phyloP scores from a whole-genome alignment of 2,113 vertebrate species.

The Catharus minimus region DNA sequence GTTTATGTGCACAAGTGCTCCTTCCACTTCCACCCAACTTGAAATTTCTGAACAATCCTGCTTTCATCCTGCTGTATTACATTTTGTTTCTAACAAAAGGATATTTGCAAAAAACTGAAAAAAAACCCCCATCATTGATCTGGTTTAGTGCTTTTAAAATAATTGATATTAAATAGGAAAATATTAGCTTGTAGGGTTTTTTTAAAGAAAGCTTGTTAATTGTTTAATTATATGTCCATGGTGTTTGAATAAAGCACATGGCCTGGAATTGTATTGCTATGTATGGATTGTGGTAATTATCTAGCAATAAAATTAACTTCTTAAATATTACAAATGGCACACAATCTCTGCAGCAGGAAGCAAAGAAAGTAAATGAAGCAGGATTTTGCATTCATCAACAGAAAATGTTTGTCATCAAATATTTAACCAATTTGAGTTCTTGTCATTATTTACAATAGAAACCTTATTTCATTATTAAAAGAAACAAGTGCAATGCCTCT shows the following conservation, averaged over 20 bases:
- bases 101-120: background rate
- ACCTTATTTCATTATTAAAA: background rate
- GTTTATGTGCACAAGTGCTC: background rate
- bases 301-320: slow-evolving; percentile 6
- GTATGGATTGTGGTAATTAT: background rate
- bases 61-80: background rate
- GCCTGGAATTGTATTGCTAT: background rate
- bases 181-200: background rate
- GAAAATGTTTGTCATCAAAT: background rate
- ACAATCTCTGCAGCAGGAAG: background rate
- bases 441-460: background rate
- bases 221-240: background rate
- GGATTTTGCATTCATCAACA: slow-evolving; percentile 20
- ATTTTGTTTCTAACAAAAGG: background rate
- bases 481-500: background rate
- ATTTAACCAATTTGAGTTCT: background rate
- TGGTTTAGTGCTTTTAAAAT: background rate
- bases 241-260: background rate
- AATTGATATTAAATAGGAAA: background rate
- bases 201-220: background rate
- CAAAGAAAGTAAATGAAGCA: background rate
- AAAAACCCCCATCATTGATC: background rate
- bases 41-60: background rate
- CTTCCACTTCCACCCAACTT: background rate
- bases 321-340: background rate